Base-by-base conservation (phyloP, 2,113 vertebrate genomes). In the Cyprinodon variegatus region DNA sequence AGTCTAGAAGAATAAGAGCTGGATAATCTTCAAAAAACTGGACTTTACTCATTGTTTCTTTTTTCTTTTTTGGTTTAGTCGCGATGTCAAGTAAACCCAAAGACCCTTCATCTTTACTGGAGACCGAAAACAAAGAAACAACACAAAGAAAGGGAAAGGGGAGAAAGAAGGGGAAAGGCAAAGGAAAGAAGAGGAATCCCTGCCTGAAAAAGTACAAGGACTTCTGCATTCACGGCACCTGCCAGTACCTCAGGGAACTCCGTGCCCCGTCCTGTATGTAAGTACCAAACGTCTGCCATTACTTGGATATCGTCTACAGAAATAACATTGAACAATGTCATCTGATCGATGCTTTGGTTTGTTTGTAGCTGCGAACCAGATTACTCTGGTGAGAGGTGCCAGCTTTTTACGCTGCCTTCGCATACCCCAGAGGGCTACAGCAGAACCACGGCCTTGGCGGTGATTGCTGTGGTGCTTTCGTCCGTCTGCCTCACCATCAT, bases 221-320 rank as follows among this genome's bases (percentile, higher is more conserved):
- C 86, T 98, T 94, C 91, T 99, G 98, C 86, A 97, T 99, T 87
- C 97, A 99, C 0, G 98, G 98, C 65, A 96, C 96, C 72, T 99
- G 98, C 92, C 95, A 94, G 79, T 97, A 98, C 68, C 85, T 96
- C 77, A 95, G 88, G 91, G 89, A 94, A 67, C 66, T 97, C 72
- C 94, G 86, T 11, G 71, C 80, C 48, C 95, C 96, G 0, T 95
- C 96, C 0, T 99, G 98, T 92, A 93, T 96, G 97, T 99, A 93
- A 96, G 97, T 97, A 84, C 10, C 7, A 71, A 3, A 50, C 39
- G 67, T 10, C 9, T 20, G 66, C 67, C 61, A 50, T 64, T 61
- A 57, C 73, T 8, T 48, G 4, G 46, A 10, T 50, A 1, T 13
- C 10, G 8, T 4, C 6, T 0, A 3, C 15, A 3, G 11, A 46